A percentile compares a stretch with the other conserved stretches of the same genome.
Evolutionary conservation across 1,140 invertebrate species (phyloP).

Genomic region (Drosophila punjabiensis): DNA sequence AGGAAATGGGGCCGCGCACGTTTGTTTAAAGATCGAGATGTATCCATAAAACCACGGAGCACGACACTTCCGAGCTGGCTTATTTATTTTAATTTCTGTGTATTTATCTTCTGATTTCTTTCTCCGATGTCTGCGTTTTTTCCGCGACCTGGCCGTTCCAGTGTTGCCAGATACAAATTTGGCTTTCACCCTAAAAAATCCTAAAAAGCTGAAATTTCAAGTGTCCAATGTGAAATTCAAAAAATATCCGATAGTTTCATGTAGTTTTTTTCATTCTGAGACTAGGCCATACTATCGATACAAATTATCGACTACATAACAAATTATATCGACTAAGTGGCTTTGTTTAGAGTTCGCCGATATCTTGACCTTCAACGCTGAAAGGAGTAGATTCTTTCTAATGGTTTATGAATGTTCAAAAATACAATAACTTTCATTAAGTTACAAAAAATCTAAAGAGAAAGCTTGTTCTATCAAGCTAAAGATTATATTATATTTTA

Average conservation of each 20-base stretch:
- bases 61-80: conserved; percentile 56
- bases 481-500: too few relatives aligned
- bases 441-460: too few relatives aligned
- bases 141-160: conserved; percentile 29
- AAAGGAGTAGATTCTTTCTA: background rate
- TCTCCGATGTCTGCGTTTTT: conserved; percentile 65
- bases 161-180: too few relatives aligned
- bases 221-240: too few relatives aligned
- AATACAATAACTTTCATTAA: too few relatives aligned
- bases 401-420: too few relatives aligned
- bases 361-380: background rate
- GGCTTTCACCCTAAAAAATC: too few relatives aligned
- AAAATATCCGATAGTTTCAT: too few relatives aligned
- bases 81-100: conserved; percentile 40
- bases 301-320: too few relatives aligned
- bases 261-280: too few relatives aligned
- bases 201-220: too few relatives aligned
- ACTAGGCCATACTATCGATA: background rate
- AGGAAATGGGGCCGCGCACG: conserved; percentile 58
- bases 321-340: background rate
- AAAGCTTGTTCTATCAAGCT: too few relatives aligned
- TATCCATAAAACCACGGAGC: conserved; percentile 53
- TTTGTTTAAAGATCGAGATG: conserved; percentile 37
- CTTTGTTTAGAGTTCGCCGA: background rate
- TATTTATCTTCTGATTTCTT: conserved; percentile 66